These are phyloP conservation scores for Drosophila nigricruria DNA, from an alignment of 2,888 invertebrate species.

Conservation along the genomic window DNA sequence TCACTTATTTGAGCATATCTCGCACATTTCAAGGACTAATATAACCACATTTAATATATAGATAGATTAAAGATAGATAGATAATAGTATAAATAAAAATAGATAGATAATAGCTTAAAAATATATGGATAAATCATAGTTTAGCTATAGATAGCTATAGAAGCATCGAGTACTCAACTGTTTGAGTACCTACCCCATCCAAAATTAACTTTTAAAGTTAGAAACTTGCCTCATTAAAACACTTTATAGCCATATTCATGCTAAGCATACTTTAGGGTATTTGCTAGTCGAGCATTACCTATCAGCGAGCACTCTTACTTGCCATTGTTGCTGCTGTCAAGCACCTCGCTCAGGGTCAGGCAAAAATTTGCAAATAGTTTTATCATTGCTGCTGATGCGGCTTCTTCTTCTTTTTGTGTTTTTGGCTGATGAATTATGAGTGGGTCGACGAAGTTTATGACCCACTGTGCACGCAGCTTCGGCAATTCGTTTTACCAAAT, in stretches of 20 bases:
- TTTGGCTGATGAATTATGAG: constrained; percentile 61
- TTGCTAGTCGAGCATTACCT: background rate
- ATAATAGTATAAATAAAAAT: background rate
- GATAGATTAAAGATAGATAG: background rate
- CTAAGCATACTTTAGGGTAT: background rate
- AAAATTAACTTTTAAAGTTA: background rate
- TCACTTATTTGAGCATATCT: too few relatives aligned
- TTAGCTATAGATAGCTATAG: too few relatives aligned
- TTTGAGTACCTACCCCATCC: background rate
- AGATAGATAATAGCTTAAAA: background rate
- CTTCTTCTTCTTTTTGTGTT: background rate
- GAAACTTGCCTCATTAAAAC: background rate
- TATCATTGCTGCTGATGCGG: background rate
- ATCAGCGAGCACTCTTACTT: background rate
- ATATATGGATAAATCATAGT: too few relatives aligned
- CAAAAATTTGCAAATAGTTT: constrained; percentile 42
- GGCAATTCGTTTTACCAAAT: constrained; percentile 38
- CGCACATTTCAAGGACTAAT: too few relatives aligned
- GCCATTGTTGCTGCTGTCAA: constrained; percentile 61
- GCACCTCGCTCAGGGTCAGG: constrained; percentile 70
- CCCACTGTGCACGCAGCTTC: constrained; percentile 56
- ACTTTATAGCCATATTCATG: background rate
- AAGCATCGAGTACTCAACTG: background rate
- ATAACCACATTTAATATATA: too few relatives aligned
- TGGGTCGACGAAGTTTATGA: constrained; percentile 58